Base-by-base conservation (phyloP, 2,888 invertebrate genomes). In the Lasioglossum figueresi region DNA sequence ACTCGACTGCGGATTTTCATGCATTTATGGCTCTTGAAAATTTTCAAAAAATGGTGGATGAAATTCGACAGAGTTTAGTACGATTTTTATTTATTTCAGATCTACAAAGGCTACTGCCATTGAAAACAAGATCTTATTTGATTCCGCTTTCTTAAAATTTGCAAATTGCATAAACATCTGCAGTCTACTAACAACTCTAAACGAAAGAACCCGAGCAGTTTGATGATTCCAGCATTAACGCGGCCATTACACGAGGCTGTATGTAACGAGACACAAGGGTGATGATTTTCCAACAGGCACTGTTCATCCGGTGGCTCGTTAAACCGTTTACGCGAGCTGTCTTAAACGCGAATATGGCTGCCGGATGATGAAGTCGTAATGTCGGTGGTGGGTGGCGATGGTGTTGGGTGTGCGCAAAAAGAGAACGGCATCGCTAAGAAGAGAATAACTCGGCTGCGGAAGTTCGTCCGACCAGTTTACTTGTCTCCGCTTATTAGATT, bases 401-500 rank as follows among this genome's bases (percentile, higher is more conserved):
- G 37, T 12, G 34, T 27, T 27, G 8, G 16, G 27, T 27, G 59
- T 12, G n/a, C 56, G 43, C 37, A 37, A 52, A 59, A 71, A 80
- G 34, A 34, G 52, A 63, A 59, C 16, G n/a, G 45, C 45, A 59
- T 73, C 76, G 45, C 52, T 66, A 70, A 59, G 56, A 80, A 19
- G 40, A 40, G 63, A 73, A 59, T 19, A 31, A 45, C 37, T 68
- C 79, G 72, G 34, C 52, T 56, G 27, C 56, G 59, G 74, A 74
- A 84, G 78, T 76, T 76, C n/a, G 73, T 40, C 43, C 63, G 73
- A 48, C 56, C 79, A 85, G 85, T 86, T 86, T 77, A 79, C 77
- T 77, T 77, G 76, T 82, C 74, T 34, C 27, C 63, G 52, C 27
- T 86, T 86, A 86, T 86, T 85, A 82, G 79, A 86, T 86, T 37